Base-by-base conservation (phyloP, 2,888 invertebrate genomes). In the Entomobrya multifasciata region DNA sequence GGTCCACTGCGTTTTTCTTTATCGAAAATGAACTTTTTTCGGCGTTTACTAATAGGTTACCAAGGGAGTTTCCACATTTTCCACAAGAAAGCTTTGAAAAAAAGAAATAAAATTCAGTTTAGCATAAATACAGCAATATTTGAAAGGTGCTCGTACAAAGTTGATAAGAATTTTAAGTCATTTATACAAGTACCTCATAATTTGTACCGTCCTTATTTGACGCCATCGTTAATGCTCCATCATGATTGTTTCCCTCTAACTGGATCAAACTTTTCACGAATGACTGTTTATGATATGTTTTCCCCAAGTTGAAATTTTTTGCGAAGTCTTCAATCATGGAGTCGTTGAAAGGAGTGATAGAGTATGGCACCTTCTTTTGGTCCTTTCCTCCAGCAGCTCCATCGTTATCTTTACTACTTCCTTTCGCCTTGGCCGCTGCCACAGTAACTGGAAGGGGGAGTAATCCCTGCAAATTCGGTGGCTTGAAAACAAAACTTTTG, bases 1-100 rank as follows among this genome's bases (percentile, higher is more conserved):
- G 65, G 27, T 57, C 57, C 27, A 87, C 52, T 20, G 47, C 60
- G 30, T 62, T 13, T 17, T 70, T 30, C 36, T 41, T 62, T 15
- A 76, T 78, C 30, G 60, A 25, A 47, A 74, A 67, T 15, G 25
- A 57, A 11, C 20, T 27, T 30, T 74, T 22, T 60, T 57, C 80
- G 47, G 20, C 77, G 8, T 8, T 4, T 36, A 36, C 25, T 4
- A 13, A 25, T 60, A 80, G 67, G 17, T 80, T 74, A n/a, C 89
- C 87, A 3, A 89, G 65, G 6, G 60, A 65, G 27, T 20, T 86
- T 77, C 86, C 85, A 36, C 89, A 89, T 83, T 83, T 72, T 30
- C 89, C 87, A 36, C 89, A 89, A 2, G 80, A 49, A 36, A 89
- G 62, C 89, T 89, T 13, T 25, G 15, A n/a, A 62, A 74, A 83